phyloP scores from a whole-genome alignment of 37 sponge, comb jelly and placozoan species.

The Haliclona indistincta region DNA sequence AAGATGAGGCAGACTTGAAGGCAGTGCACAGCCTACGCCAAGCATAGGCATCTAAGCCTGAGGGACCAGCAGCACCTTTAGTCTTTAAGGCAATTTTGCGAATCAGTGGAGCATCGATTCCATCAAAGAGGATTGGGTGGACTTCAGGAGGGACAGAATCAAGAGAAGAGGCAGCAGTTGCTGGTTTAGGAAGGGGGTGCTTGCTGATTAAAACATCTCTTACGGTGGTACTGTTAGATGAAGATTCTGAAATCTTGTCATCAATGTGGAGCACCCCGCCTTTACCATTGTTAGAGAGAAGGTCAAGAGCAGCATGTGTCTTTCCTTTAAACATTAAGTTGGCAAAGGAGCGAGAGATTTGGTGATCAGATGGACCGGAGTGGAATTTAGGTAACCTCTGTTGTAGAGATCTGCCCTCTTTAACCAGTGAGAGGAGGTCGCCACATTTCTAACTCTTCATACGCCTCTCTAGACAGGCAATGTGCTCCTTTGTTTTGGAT shows the following conservation, averaged over 20 bases:
- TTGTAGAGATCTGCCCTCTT: too few species aligned
- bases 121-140: slow-evolving; percentile 34
- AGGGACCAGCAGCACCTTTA: too few species aligned
- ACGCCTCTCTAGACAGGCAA: slow-evolving; percentile 7
- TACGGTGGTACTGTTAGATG: not conserved
- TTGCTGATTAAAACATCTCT: slow-evolving; percentile 16
- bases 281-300: too few species aligned
- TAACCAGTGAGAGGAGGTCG: too few species aligned
- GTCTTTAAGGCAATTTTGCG: slow-evolving; percentile 9
- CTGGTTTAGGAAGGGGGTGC: slow-evolving; percentile 16
- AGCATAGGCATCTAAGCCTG: slow-evolving; percentile 22
- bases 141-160: not conserved
- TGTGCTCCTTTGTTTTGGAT: slow-evolving; percentile 18
- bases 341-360: too few species aligned
- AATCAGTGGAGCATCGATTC: slow-evolving; percentile 21
- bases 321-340: too few species aligned
- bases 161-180: not conserved
- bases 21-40: slow-evolving; percentile 41
- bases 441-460: slow-evolving; percentile 4
- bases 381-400: too few species aligned
- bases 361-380: too few species aligned
- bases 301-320: too few species aligned
- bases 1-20: slow-evolving; percentile 10
- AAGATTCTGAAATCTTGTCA: too few species aligned
- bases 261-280: too few species aligned